phyloP scores from a whole-genome alignment of 2,797 vertebrate genomes.

The Passerculus sandwichensis region DNA sequence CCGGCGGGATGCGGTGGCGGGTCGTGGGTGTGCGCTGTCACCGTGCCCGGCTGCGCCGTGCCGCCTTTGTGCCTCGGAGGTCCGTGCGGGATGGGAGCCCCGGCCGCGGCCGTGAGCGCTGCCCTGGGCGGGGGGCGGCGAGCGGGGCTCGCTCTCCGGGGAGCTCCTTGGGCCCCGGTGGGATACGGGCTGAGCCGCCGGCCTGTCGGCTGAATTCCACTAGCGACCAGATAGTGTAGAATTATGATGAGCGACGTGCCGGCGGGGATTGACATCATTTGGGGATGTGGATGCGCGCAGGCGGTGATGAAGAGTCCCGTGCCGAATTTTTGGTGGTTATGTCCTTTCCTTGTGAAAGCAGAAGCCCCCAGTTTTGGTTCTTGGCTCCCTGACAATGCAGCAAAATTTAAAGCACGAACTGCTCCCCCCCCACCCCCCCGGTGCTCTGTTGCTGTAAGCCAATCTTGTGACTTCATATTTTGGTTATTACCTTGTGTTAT shows the following conservation, averaged over 20 bases:
- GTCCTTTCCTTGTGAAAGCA: background rate
- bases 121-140: background rate
- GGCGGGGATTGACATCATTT: slow-evolving; percentile 17
- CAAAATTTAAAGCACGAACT: slow-evolving; percentile 42
- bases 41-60: background rate
- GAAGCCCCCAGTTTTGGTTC: background rate
- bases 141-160: background rate
- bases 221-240: background rate
- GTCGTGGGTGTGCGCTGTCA: slow-evolving; percentile 17
- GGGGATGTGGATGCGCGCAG: background rate
- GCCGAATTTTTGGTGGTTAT: background rate
- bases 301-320: background rate
- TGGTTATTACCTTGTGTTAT: slow-evolving; percentile 32
- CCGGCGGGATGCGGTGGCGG: background rate
- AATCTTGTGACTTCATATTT: slow-evolving; percentile 19
- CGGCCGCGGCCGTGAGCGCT: background rate
- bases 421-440: background rate
- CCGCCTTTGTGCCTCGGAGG: slow-evolving; percentile 13
- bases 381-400: slow-evolving; percentile 68
- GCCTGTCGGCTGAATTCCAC: background rate
- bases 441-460: background rate
- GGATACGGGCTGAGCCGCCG: background rate
- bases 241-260: background rate
- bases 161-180: background rate
- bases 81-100: background rate